Evolutionary conservation across 2,797 vertebrate genomes (phyloP), one percentile per base, ranked within the genome.

Genomic region (Avahi laniger): DNA sequence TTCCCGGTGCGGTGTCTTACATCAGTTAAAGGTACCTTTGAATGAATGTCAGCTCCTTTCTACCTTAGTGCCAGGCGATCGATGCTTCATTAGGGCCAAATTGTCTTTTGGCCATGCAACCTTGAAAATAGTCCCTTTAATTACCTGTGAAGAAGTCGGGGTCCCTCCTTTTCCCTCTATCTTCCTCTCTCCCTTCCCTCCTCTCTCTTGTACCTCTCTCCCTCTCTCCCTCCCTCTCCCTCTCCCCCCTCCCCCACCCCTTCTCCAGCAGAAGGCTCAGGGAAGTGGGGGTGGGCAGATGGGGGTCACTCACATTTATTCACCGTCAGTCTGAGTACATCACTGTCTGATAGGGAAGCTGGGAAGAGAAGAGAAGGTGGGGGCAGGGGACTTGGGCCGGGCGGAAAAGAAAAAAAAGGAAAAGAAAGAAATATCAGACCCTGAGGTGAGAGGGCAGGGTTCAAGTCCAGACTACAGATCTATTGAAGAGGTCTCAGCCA

Each of bases 381-480:
- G 96, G 98, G 97, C 85, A 79, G 98, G 69, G 87, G 76, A 88
- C 79, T 85, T 73, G 76, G 54, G 50, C 80, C 73, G 93, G 65
- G 22, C 5, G 8, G 10, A 2, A 50, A 30, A 41, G 98, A 67
- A 69, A 63, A 28, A 43, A 98, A 98, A 97, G 98, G 97, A 98
- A 98, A 98, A 94, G 97, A 89, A 95, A 98, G 98, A 97, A 95
- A 97, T 96, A 95, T 76, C 35, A 24, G 99, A 98, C 98, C 99
- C 98, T 43, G 97, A 98, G 99, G 99, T 99, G 99, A 99, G 98
- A 99, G 99, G 99, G 98, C 99, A 99, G 98, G 98, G 99, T 99
- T 99, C 99, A 99, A 99, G 99, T 99, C 99, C 99, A 99, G 99
- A 99, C 99, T 98, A 92, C 98, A 98, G 99, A 99, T 99, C 99